Percentiles rank a stretch among this genome's conserved stretches.
Evolutionary conservation across 2,888 invertebrate species (phyloP).

Genomic region (Calameuta pallipes): DNA sequence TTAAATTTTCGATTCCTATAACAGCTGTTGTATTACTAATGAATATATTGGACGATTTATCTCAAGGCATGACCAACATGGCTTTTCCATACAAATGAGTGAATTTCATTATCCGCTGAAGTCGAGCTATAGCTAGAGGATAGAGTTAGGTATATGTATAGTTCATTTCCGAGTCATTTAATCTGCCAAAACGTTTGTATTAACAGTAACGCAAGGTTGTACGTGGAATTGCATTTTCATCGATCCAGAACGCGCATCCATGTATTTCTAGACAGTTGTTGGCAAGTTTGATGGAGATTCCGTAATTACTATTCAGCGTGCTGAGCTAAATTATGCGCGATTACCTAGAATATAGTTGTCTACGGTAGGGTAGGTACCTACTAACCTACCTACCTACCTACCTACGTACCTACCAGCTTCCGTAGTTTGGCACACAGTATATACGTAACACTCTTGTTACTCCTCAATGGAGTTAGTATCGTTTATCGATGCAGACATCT

Average conservation of each 20-base stretch:
- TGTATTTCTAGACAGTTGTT: conserved; percentile 17
- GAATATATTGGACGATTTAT: not conserved
- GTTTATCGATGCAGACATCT: conserved; percentile 13
- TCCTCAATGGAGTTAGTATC: conserved; percentile 14
- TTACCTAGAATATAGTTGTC: conserved; percentile 21
- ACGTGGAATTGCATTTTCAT: conserved; percentile 2
- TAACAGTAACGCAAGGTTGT: not conserved
- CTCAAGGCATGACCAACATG: not conserved
- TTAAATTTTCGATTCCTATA: not conserved
- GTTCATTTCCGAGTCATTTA: not conserved
- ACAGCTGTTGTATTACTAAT: not conserved
- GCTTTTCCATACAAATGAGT: not conserved
- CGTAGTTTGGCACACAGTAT: conserved; percentile 11
- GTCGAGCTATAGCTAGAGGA: not conserved
- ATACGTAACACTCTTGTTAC: conserved; percentile 3
- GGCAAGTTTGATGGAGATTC: conserved; percentile 25
- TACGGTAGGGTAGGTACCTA: not conserved
- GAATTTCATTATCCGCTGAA: not conserved
- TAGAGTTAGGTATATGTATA: not conserved
- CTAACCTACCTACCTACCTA: not conserved
- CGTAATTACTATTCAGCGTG: conserved; percentile 22
- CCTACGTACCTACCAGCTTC: not conserved
- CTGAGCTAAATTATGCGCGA: conserved; percentile 21
- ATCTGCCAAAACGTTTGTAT: not conserved
- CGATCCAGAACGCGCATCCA: not conserved